These are phyloP conservation scores for Odontomyia ornata DNA, from an alignment of 2,888 invertebrate genomes.

Conservation along the genomic window DNA sequence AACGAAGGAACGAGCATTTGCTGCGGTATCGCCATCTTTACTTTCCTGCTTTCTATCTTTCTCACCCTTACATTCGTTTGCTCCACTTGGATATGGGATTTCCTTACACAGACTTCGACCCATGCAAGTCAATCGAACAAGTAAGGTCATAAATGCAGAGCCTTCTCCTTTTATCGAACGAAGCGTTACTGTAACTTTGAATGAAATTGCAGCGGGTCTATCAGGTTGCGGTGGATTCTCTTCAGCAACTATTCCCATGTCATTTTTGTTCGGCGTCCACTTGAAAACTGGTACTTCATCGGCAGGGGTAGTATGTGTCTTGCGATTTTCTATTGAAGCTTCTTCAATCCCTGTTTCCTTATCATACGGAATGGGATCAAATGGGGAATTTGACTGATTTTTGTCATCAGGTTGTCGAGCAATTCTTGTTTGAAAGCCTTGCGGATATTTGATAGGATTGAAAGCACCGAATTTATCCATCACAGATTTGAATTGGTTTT, in stretches of 20 bases:
- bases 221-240: not conserved
- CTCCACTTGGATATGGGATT: slow-evolving; percentile 6
- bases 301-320: not conserved
- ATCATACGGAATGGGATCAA: too few relatives aligned
- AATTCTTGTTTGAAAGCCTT: too few relatives aligned
- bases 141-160: slow-evolving; percentile 60
- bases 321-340: not conserved
- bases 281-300: not conserved
- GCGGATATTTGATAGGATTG: too few relatives aligned
- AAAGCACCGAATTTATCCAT: slow-evolving; percentile 53
- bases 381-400: not conserved
- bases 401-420: too few relatives aligned
- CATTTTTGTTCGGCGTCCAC: not conserved
- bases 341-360: not conserved
- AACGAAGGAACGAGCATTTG: too few relatives aligned
- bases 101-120: slow-evolving; percentile 54
- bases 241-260: slow-evolving; percentile 1
- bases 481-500: slow-evolving; percentile 59
- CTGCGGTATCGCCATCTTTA: too few relatives aligned
- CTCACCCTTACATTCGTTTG: too few relatives aligned
- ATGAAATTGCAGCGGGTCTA: slow-evolving; percentile 52
- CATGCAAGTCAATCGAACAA: slow-evolving; percentile 60
- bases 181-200: slow-evolving; percentile 59
- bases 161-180: slow-evolving; percentile 58
- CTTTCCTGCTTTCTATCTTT: too few relatives aligned